phyloP scores from a whole-genome alignment of 2,797 vertebrate genomes.

The Paedocypris micromegethes region DNA sequence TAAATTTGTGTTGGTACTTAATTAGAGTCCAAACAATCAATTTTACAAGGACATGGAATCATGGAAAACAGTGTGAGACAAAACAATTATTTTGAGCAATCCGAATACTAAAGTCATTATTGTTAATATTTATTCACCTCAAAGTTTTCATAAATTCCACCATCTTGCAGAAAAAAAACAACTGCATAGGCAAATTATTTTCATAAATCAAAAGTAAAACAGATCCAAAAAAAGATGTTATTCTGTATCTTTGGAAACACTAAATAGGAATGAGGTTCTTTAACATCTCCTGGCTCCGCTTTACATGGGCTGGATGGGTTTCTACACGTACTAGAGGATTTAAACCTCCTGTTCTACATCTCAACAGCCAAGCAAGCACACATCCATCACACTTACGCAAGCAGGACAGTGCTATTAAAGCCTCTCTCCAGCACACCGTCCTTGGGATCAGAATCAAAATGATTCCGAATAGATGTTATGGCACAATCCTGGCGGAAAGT shows the following conservation, averaged over 20 bases:
- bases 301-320: slow-evolving; percentile 6
- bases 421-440: slow-evolving; percentile 32
- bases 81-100: too few relatives aligned
- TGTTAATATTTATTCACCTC: too few relatives aligned
- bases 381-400: slow-evolving; percentile 38
- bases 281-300: slow-evolving; percentile 13
- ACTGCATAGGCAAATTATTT: too few relatives aligned
- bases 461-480: slow-evolving; percentile 46
- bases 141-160: too few relatives aligned
- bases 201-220: too few relatives aligned
- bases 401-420: slow-evolving; percentile 37
- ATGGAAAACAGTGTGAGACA: too few relatives aligned
- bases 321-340: slow-evolving; percentile 16
- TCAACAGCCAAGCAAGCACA: slow-evolving; percentile 16
- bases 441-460: slow-evolving; percentile 40
- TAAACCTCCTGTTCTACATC: slow-evolving; percentile 39
- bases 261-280: slow-evolving; percentile 11
- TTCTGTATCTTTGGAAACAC: slow-evolving; percentile 15
- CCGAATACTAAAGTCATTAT: too few relatives aligned
- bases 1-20: too few relatives aligned
- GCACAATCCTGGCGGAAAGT: slow-evolving; percentile 45
- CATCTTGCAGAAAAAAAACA: too few relatives aligned
- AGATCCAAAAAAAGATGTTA: neutral
- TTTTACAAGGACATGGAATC: too few relatives aligned
- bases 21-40: too few relatives aligned